Percentiles rank a stretch among this genome's conserved stretches.
Conservation (phyloP, 2,113 vertebrate species). For the Thamnophis sirtalis region DNA sequence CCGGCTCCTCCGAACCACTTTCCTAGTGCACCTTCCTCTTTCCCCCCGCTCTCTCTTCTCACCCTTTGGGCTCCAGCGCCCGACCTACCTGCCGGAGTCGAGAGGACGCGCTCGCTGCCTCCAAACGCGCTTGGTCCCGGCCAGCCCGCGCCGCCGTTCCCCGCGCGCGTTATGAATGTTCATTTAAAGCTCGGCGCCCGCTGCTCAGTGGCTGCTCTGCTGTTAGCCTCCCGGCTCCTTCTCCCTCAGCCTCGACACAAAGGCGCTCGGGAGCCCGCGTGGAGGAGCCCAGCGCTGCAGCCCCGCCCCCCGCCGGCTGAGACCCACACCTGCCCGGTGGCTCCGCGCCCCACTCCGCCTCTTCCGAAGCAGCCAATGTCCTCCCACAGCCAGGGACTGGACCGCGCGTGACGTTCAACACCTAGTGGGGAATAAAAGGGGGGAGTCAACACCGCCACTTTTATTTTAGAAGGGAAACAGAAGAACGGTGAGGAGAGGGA, state of each 20-base stretch:
- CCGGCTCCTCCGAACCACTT: background rate
- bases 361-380: background rate
- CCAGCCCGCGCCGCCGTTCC: slow-evolving; percentile 41
- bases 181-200: slow-evolving; percentile 56
- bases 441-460: background rate
- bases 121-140: slow-evolving; percentile 13
- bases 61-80: too few species aligned
- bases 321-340: slow-evolving; percentile 2
- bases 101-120: background rate
- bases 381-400: background rate
- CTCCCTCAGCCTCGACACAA: slow-evolving; percentile 1
- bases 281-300: slow-evolving; percentile 8
- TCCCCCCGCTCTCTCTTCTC: background rate
- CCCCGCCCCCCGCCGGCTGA: slow-evolving; percentile 2
- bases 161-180: slow-evolving; percentile 38
- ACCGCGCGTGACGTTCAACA: background rate
- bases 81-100: background rate
- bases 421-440: background rate
- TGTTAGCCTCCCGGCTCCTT: slow-evolving; percentile 7
- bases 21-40: background rate
- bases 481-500: background rate
- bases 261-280: slow-evolving; percentile 6
- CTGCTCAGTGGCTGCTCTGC: slow-evolving; percentile 28
- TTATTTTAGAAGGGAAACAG: background rate
- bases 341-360: background rate